Percentiles rank a stretch among this genome's conserved stretches.
Evolutionary conservation across 1,140 invertebrate genomes (phyloP).

Genomic region (Drosophila nigromelanica): DNA sequence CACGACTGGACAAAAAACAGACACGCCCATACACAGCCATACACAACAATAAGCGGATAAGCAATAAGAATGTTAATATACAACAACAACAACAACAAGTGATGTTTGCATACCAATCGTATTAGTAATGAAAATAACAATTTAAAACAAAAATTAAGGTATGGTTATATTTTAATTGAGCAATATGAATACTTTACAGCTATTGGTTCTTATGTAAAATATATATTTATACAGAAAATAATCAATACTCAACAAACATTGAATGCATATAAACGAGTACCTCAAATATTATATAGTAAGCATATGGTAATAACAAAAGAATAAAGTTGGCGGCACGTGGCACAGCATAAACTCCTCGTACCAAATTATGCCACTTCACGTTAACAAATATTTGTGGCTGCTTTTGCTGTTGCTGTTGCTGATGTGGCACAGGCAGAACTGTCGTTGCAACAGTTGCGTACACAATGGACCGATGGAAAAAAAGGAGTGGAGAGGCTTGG

Average conservation of each 20-base stretch:
- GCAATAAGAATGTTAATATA: neutral
- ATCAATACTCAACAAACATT: neutral
- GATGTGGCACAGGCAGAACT: slow-evolving; percentile 27
- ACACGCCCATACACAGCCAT: slow-evolving; percentile 50
- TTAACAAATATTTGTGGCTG: slow-evolving; percentile 62
- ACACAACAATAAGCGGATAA: slow-evolving; percentile 37
- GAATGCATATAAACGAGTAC: too few species aligned
- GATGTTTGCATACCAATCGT: too few species aligned
- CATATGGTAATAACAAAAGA: slow-evolving; percentile 8
- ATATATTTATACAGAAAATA: neutral
- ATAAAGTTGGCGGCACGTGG: slow-evolving; percentile 52
- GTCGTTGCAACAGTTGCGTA: slow-evolving; percentile 39
- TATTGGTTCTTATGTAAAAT: neutral
- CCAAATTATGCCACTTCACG: slow-evolving; percentile 66
- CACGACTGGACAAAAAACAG: slow-evolving; percentile 35
- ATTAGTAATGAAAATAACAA: neutral
- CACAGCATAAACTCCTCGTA: slow-evolving; percentile 56
- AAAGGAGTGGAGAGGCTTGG: neutral
- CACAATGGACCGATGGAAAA: slow-evolving; percentile 49
- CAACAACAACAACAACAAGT: too few species aligned
- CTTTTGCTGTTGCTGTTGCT: slow-evolving; percentile 12
- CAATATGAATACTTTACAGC: neutral
- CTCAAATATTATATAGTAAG: too few species aligned
- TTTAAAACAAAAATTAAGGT: neutral
- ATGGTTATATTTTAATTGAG: too few species aligned